Base-by-base conservation (phyloP, 2,888 invertebrate species). In the Glaucopsyche alexis region DNA sequence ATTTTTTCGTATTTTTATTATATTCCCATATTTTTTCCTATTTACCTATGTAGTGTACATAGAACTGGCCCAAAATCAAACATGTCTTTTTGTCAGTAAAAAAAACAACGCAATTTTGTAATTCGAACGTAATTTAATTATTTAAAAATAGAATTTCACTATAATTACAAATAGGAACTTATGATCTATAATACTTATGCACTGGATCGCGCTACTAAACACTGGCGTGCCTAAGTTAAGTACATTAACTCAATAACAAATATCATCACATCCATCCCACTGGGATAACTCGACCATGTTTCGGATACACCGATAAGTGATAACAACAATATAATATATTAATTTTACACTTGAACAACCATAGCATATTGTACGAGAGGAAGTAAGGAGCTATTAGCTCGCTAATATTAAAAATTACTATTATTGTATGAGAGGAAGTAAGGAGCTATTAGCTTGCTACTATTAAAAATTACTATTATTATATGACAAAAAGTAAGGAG, bases 171-270 rank as follows among this genome's bases (percentile, higher is more conserved):
- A 16, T 55, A 60, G 71, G 55, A 71, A 55, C 71, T 60, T 71
- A 71, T 71, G 55, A 50, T 60, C 73, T 76, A 77, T 77, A 77
- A 77, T 77, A 77, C 77, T 77, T 71, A 69, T 73, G 73, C 77
- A 74, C 75, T 74, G 75, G 66, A 47, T 16, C 45, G 55, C 71
- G 60, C 55, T 60, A 71, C 60, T 71, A 45, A 19, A 45, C 71
- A 71, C 45, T 19, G 45, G 16, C 14, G 71, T 71, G 60, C 71
- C 55, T 71, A 45, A 71, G 60, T 71, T 71, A 45, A 69, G 71
- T 52, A 71, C 71, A 55, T 16, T 60, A 71, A 55, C 60, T 71
- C 60, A 71, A 38, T 42, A 42, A 55, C 55, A 71, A 71, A 16
- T 55, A 42, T 6, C 69, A 69, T 69, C 69, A 69, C 69, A 69